A percentile compares a stretch with the other conserved stretches of the same genome.
These are phyloP conservation scores for Scatophagus argus DNA, from an alignment of 2,113 vertebrate genomes.

Conservation along the genomic window DNA sequence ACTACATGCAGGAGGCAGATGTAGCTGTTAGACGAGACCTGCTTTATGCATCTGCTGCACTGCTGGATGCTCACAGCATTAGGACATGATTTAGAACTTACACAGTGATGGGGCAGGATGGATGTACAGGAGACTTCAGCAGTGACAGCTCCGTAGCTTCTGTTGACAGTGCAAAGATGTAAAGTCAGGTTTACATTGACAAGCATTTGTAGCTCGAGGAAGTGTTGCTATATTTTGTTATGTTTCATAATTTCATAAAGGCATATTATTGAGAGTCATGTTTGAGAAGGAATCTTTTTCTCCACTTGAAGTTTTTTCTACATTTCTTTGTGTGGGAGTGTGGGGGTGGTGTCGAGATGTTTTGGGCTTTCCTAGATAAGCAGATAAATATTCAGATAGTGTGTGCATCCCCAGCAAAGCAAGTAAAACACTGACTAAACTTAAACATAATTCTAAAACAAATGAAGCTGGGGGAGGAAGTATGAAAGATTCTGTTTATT, in stretches of 20 bases:
- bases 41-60: conserved; percentile 33
- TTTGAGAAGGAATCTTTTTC: background rate
- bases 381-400: background rate
- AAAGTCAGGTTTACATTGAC: background rate
- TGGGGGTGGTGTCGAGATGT: background rate
- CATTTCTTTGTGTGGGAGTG: background rate
- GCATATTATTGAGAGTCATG: background rate
- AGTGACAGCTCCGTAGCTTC: conserved; percentile 1
- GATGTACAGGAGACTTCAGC: background rate
- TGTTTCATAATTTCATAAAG: background rate
- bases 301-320: background rate
- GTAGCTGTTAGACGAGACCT: conserved; percentile 9
- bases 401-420: background rate
- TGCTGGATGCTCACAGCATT: conserved; percentile 11
- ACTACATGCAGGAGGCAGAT: conserved; percentile 41
- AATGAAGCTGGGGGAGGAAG: background rate
- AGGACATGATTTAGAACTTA: background rate
- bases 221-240: background rate
- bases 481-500: background rate
- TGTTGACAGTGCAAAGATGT: background rate
- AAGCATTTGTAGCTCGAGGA: background rate
- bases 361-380: background rate
- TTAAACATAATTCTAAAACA: background rate
- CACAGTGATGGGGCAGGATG: background rate
- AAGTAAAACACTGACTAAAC: background rate